Base-by-base conservation (phyloP, 2,888 invertebrate genomes). In the Thera britannica region DNA sequence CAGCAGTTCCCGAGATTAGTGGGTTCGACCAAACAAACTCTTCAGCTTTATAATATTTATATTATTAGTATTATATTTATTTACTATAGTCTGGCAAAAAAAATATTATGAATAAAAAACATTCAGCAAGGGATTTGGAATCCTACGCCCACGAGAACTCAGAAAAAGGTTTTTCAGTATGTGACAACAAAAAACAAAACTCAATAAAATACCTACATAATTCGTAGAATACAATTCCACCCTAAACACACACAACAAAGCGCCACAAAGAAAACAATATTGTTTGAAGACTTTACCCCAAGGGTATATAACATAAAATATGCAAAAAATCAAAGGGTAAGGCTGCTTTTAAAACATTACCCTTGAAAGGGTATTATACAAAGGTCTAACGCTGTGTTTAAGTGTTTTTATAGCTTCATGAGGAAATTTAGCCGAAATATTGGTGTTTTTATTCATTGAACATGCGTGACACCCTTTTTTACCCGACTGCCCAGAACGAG, bases 321-420 rank as follows among this genome's bases (percentile, higher is more conserved):
- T 79, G 80, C 78, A 79, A 84, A 83, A 77, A 84, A 84, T 85
- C 85, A 85, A 85, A 85, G 84, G 83, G 76, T 77, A 73, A 66
- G 67, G 72, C 75, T 77, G 76, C 78, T 79, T 77, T 78, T 76
- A 80, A 81, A 82, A 73, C 82, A 81, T 78, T 76, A 74, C 79
- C 80, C 73, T 61, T 59, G 77, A 70, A 77, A 70, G 60, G 67
- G 68, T 72, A 75, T 70, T 23, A 23, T 23, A 23, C 23, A 71
- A 77, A 78, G 74, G 75, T 63, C 63, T 65, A 67, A 70, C 62
- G 63, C 67, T 67, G 74, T 74, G 72, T 76, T 75, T 80, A 78
- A 80, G 80, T 77, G 75, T 76, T 75, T 72, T 70, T 70, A 72
- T 72, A 75, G 79, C 75, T 80, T 75, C 73, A 68, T 71, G 68